Conservation (phyloP, 2,113 vertebrate species). For the Mellivora capensis region DNA sequence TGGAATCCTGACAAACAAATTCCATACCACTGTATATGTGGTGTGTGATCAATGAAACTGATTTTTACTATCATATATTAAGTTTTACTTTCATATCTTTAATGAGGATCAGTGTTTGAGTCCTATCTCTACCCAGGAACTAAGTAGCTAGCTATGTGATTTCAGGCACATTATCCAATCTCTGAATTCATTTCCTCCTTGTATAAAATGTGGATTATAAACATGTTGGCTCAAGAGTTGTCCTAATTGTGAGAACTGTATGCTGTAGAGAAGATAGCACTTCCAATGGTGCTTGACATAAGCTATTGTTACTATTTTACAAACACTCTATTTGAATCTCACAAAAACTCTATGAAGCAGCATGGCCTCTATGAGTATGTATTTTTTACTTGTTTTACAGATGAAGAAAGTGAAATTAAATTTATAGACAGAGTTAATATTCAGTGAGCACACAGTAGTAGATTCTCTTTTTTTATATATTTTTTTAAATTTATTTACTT, state of each 20-base stretch:
- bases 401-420: conserved; percentile 21
- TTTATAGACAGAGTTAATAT: background rate
- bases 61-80: background rate
- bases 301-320: background rate
- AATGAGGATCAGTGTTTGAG: background rate
- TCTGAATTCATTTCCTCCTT: background rate
- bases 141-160: background rate
- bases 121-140: background rate
- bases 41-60: background rate
- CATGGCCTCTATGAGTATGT: background rate
- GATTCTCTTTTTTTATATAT: too few species aligned
- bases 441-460: background rate
- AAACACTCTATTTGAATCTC: background rate
- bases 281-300: background rate
- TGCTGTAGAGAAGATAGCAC: background rate
- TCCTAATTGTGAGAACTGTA: background rate
- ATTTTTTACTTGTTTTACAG: background rate
- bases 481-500: too few species aligned
- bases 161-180: background rate
- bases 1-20: background rate
- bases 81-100: background rate
- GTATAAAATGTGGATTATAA: background rate
- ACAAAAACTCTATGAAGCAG: background rate
- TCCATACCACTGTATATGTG: background rate
- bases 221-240: background rate